Evolutionary conservation across 2,113 vertebrate species (phyloP).

Genomic region (Mesoclemmys tuberculata): DNA sequence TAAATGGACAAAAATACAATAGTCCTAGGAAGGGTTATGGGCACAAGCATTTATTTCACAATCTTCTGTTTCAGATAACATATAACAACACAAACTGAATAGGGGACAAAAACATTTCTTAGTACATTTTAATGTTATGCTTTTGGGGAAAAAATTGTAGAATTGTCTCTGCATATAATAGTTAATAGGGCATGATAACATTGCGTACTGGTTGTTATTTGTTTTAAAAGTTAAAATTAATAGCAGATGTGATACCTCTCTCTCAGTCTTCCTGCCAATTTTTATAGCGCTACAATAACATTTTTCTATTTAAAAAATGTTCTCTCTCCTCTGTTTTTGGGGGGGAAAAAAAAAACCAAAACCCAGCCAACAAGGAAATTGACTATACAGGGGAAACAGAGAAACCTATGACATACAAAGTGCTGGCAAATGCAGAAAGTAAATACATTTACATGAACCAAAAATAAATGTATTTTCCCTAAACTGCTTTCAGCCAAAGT

Average conservation of each 20-base stretch:
- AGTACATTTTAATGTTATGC: background rate
- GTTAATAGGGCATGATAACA: background rate
- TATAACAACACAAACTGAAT: background rate
- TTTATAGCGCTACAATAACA: constrained; percentile 17
- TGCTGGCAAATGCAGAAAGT: background rate
- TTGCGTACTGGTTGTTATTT: background rate
- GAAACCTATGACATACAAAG: background rate
- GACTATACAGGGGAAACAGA: background rate
- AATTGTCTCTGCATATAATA: background rate
- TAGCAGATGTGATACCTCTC: constrained; percentile 42
- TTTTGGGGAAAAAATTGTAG: background rate
- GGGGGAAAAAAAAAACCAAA: background rate
- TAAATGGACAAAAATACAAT: background rate
- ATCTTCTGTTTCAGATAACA: background rate
- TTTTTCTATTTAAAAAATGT: constrained; percentile 33
- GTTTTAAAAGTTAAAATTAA: constrained; percentile 48
- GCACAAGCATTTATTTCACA: background rate
- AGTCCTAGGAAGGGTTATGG: background rate
- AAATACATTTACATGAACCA: background rate
- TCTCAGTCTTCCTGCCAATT: constrained; percentile 22
- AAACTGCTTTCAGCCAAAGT: background rate
- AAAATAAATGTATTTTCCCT: background rate
- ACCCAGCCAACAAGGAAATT: background rate
- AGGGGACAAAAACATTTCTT: background rate
- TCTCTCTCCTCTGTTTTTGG: constrained; percentile 8